phyloP scores from a whole-genome alignment of 2,113 vertebrate genomes.

The Dromas ardeola region DNA sequence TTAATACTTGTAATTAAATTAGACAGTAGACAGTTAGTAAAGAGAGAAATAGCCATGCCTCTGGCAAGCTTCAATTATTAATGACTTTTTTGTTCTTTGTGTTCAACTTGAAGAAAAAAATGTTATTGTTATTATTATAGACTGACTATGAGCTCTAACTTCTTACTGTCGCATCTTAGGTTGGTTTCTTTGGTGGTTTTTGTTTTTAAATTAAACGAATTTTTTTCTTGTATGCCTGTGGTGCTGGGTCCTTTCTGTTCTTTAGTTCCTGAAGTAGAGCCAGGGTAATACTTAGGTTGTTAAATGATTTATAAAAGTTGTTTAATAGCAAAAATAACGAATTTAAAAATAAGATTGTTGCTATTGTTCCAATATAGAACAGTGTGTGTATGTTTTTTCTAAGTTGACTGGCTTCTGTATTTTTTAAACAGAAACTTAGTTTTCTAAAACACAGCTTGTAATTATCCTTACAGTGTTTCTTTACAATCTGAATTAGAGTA shows the following conservation, averaged over 20 bases:
- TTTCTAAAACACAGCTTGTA: background rate
- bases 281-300: background rate
- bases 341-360: background rate
- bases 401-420: background rate
- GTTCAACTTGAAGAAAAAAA: constrained; percentile 70
- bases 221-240: constrained; percentile 7
- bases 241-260: background rate
- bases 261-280: background rate
- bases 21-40: constrained; percentile 76
- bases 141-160: constrained; percentile 51
- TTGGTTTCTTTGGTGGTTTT: background rate
- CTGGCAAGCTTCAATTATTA: constrained; percentile 81
- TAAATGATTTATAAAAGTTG: background rate
- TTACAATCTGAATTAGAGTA: background rate
- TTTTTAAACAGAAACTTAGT: background rate
- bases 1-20: constrained; percentile 87
- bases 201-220: constrained; percentile 11
- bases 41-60: constrained; percentile 81
- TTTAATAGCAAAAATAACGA: background rate
- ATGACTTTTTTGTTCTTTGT: constrained; percentile 74
- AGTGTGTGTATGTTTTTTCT: background rate
- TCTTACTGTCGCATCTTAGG: constrained; percentile 18
- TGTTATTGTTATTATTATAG: constrained; percentile 41
- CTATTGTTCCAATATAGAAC: background rate
- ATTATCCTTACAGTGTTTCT: background rate